Evolutionary conservation across 2,888 invertebrate species (phyloP), one percentile per base, ranked within the genome.

Genomic region (Arge pagana): DNA sequence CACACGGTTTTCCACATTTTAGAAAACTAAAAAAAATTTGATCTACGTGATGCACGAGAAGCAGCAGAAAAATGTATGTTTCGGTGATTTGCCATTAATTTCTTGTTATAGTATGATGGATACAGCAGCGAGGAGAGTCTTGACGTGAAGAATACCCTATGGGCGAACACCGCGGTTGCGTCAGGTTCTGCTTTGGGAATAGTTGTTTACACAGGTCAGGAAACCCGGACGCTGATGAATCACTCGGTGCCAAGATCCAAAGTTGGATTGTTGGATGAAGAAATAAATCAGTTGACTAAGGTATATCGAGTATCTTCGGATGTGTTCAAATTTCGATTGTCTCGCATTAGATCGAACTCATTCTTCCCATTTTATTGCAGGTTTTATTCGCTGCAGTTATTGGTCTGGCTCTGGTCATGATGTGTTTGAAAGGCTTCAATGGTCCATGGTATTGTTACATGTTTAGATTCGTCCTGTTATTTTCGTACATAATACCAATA

Each of bases 401-500:
- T 57, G 86, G 92, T 35, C 81, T 96, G 15, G 92, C 97, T 0
- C 80, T 97, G 57, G 88, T 96, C 11, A 93, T 99, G 90, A 97
- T 99, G 83, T 87, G 89, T 56, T 82, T 99, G 50, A 99, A 99
- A 80, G 97, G 97, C 6, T 97, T 96, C 77, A 87, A 85, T 54
- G 97, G 97, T 0, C 95, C 94, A 7, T 98, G 97, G 98, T 96
- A 93, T 74, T 78, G 91, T 65, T 98, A 99, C 77, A 85, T 97
- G 82, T 96, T 98, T 80, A 83, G 99, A 68, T 99, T 99, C 72
- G 87, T 99, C 48, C 82, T 99, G 35, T 84, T 99, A 13, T 99
- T 99, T 80, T 99, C 99, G 0, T 99, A 99, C 79, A 99, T 99
- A 66, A 97, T 99, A 71, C 99, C 99, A 11, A 96, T 99, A 65